These are phyloP conservation scores for Caenorhabditis uteleia DNA, from an alignment of 2,888 invertebrate species.

Conservation along the genomic window DNA sequence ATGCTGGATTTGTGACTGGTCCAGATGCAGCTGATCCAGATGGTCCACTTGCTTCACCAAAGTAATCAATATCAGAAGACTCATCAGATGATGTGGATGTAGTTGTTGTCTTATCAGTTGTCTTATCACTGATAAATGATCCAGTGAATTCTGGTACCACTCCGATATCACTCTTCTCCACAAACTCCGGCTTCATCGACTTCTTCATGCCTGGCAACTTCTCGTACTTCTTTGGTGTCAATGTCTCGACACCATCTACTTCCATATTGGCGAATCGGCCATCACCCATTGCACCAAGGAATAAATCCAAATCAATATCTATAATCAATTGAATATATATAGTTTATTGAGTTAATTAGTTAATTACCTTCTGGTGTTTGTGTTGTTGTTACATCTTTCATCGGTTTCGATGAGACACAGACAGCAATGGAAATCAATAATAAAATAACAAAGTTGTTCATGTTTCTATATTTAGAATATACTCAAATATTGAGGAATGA, in stretches of 20 bases:
- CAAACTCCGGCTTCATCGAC: conserved; percentile 7
- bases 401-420: too few relatives aligned
- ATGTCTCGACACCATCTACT: conserved; percentile 34
- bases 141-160: conserved; percentile 34
- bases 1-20: conserved; percentile 61
- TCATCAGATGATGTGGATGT: too few relatives aligned
- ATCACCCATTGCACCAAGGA: conserved; percentile 20
- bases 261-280: conserved; percentile 36
- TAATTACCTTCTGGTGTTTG: too few relatives aligned
- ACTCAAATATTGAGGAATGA: too few relatives aligned
- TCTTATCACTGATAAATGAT: conserved; percentile 18
- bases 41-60: conserved; percentile 9
- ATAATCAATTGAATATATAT: neutral
- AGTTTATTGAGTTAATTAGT: neutral
- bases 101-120: conserved; percentile 2
- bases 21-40: too few relatives aligned
- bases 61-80: conserved; percentile 34
- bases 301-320: too few relatives aligned
- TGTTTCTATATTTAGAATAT: too few relatives aligned
- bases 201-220: conserved; percentile 39
- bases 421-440: too few relatives aligned
- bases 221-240: conserved; percentile 39
- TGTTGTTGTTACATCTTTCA: too few relatives aligned
- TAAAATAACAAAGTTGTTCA: too few relatives aligned
- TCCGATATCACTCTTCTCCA: neutral